Percentiles rank a stretch among this genome's conserved stretches.
phyloP scores from a whole-genome alignment of 1,140 invertebrate species.

The Steinernema khuongi region DNA sequence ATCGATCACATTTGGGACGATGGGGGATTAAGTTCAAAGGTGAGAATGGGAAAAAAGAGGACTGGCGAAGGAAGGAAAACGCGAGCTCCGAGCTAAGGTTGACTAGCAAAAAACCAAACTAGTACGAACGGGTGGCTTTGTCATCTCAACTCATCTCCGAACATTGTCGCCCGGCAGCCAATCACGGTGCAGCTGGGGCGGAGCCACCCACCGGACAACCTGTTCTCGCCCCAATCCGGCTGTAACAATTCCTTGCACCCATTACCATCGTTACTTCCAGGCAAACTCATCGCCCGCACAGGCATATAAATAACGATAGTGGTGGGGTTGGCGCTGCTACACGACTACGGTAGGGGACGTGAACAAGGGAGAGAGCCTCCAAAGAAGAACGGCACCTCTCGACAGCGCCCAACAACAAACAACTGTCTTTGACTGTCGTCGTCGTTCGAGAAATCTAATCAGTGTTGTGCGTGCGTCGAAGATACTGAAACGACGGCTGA shows the following conservation, averaged over 20 bases:
- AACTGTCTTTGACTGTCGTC: neutral
- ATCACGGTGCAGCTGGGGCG: neutral
- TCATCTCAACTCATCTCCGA: conserved; percentile 14
- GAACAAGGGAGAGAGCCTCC: neutral
- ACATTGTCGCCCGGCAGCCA: conserved; percentile 8
- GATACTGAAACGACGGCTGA: neutral
- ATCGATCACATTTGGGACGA: neutral
- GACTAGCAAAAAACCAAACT: conserved; percentile 1
- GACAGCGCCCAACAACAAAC: neutral
- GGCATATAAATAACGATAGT: neutral
- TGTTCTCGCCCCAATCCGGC: conserved; percentile 2
- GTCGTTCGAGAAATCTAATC: neutral
- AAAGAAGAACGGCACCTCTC: conserved; percentile 4
- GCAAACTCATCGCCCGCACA: neutral
- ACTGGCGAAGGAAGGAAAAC: neutral
- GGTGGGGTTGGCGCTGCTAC: neutral
- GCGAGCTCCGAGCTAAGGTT: neutral
- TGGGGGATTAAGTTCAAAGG: neutral
- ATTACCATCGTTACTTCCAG: neutral
- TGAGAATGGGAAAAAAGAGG: neutral
- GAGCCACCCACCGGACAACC: conserved; percentile 2
- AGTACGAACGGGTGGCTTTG: conserved; percentile 14
- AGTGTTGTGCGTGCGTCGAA: neutral
- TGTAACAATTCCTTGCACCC: conserved; percentile 15
- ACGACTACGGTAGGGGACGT: no score